Conservation (phyloP, 2,797 vertebrate genomes). For the Syndactyla subalaris region DNA sequence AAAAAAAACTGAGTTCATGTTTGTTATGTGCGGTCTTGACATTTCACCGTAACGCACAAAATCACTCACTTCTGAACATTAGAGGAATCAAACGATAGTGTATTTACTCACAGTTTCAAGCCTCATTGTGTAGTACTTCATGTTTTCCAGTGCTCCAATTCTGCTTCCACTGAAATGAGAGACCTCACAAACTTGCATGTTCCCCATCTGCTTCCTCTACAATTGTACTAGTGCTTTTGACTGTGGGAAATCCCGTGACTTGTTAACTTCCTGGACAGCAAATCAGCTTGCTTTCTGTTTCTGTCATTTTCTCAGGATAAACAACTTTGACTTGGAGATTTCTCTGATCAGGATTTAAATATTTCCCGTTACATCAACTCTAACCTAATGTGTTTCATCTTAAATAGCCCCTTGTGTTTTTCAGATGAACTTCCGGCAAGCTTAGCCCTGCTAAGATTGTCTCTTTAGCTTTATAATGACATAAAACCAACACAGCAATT, state of each 20-base stretch:
- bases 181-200: neutral
- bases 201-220: constrained; percentile 25
- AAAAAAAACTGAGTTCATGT: neutral
- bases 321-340: neutral
- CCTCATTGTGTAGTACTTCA: neutral
- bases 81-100: neutral
- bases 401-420: neutral
- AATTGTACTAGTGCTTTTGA: neutral
- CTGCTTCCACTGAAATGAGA: neutral
- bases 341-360: neutral
- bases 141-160: neutral
- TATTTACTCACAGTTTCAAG: constrained; percentile 30
- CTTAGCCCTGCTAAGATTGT: neutral
- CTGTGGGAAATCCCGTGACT: neutral
- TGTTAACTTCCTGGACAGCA: neutral
- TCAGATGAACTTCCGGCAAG: neutral
- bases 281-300: neutral
- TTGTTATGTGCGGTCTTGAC: neutral
- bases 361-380: neutral
- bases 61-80: neutral
- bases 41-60: neutral
- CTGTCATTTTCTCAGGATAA: neutral
- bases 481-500: neutral
- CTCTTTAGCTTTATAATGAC: neutral
- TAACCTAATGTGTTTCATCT: neutral